phyloP scores from a whole-genome alignment of 1,140 invertebrate species.

The Plectrocnemia conspersa region DNA sequence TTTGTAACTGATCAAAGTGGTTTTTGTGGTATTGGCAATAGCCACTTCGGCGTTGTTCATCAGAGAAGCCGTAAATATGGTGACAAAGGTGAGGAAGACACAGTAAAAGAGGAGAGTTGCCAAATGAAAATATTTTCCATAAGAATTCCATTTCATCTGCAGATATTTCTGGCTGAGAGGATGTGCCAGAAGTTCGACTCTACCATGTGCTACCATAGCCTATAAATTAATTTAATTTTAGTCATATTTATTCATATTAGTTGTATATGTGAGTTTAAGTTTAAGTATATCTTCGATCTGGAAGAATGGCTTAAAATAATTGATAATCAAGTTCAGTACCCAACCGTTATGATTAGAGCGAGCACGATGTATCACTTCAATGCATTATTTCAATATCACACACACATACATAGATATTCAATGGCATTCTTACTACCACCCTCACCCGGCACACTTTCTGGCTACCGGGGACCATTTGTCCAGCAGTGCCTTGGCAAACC shows the following conservation, averaged over 20 bases:
- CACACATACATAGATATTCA: too few relatives aligned
- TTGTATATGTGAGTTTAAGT: not conserved
- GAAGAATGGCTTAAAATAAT: too few relatives aligned
- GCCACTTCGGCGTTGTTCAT: conserved; percentile 42
- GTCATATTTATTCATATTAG: not conserved
- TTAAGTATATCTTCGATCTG: not conserved
- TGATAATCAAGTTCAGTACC: too few relatives aligned
- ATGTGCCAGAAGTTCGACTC: conserved; percentile 75
- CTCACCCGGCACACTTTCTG: too few relatives aligned
- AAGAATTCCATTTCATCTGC: conserved; percentile 84
- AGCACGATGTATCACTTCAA: too few relatives aligned
- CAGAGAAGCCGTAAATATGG: conserved; percentile 61
- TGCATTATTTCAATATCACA: too few relatives aligned
- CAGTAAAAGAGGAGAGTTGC: conserved; percentile 70
- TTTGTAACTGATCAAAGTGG: conserved; percentile 11
- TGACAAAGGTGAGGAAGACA: conserved; percentile 70
- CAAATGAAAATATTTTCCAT: conserved; percentile 80
- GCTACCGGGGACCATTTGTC: too few relatives aligned
- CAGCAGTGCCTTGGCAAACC: too few relatives aligned
- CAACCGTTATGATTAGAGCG: too few relatives aligned
- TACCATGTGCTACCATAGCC: conserved; percentile 76
- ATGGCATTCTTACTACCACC: too few relatives aligned
- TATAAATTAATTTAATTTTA: conserved; percentile 40
- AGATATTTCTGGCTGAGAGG: conserved; percentile 78
- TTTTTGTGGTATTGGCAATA: not conserved